Evolutionary conservation across 2,888 invertebrate genomes (phyloP), one percentile per base, ranked within the genome.

Genomic region (Azorinus chamasolen): DNA sequence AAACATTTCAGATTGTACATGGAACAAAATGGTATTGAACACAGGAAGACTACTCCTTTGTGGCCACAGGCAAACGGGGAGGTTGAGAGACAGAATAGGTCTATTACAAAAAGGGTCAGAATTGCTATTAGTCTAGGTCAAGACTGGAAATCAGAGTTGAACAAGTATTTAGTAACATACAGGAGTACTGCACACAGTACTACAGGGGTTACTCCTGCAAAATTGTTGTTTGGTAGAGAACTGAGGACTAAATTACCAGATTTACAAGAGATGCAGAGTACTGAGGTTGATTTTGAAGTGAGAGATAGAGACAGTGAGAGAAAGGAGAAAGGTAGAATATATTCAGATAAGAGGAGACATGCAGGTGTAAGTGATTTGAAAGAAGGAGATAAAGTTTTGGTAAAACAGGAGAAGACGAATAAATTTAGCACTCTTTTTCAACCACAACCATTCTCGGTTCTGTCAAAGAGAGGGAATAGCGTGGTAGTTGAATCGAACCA

Each of bases 61-160:
- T 82, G 2, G n/a, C n/a, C n/a, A n/a, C n/a, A n/a, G n/a, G n/a
- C n/a, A n/a, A n/a, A n/a, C n/a, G n/a, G n/a, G n/a, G 74, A 82
- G 43, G 74, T 80, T 10, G 77, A 84, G 55, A 27, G 79, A 16
- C 82, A 83, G 41, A 85, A 86, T 64, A 8, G 66, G 22, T 66
- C 76, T 16, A 24, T 85, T n/a, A 27, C 80, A 50, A 86, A 86
- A 70, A 22, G 73, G 3, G 59, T 84, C 14, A 22, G 62, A 25
- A 84, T 84, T 24, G 66, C 81, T 4, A 66, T 78, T 4, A 61
- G 62, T 2, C 59, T 83, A 57, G 39, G 57, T 4, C 22, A 37
- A 24, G 63, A 77, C 27, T 77, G 74, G 74, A 69, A 68, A 53
- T 32, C 18, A 16, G 81, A 83, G 51, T 1, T 79, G 12, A 12